Base-by-base conservation (phyloP, 2,113 vertebrate genomes). In the Procavia capensis region DNA sequence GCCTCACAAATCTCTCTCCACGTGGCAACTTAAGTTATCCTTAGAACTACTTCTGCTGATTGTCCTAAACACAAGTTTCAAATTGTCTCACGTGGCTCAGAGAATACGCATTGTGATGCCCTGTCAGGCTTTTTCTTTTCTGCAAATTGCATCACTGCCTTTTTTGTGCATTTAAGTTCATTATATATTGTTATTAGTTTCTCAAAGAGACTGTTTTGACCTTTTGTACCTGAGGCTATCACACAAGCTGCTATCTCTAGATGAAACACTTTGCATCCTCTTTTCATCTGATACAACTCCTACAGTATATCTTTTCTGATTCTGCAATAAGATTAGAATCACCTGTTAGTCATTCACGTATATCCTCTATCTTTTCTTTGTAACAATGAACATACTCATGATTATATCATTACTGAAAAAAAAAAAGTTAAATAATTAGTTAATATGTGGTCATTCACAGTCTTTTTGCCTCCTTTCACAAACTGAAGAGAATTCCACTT, bases 401-500 rank as follows among this genome's bases (percentile, higher is more conserved):
- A 57, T 93, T 82, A 83, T 91, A 91, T 80, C 80, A 39, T 70
- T 68, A 94, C 70, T 85, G 80, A 10, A 36, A 80, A 85, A 80
- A 85, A 68, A 31, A 54, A 25, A 39, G 43, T 70, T 75, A 86
- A 90, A 88, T 50, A 63, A 54, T 87, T 31, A 59, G 50, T 36
- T 31, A 59, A 59, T 36, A 2, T 22, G 19, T 61, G 25, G 36
- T 81, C 85, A 64, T 70, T 88, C 20, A 91, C 29, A 95, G 45
- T 9, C n/a, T 90, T 82, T 25, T 90, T 88, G 59, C 75, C 72
- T 92, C 22, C 78, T 94, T 96, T 95, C 63, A 81, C 27, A 91
- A 20, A 92, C 29, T 34, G 91, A 97, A 94, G 85, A 57, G 83
- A 92, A 96, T 96, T 97, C 63, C 43, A 76, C 36, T 96, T 95